These are phyloP conservation scores for Eupithecia vulgata DNA, from an alignment of 2,888 invertebrate species.

Conservation along the genomic window DNA sequence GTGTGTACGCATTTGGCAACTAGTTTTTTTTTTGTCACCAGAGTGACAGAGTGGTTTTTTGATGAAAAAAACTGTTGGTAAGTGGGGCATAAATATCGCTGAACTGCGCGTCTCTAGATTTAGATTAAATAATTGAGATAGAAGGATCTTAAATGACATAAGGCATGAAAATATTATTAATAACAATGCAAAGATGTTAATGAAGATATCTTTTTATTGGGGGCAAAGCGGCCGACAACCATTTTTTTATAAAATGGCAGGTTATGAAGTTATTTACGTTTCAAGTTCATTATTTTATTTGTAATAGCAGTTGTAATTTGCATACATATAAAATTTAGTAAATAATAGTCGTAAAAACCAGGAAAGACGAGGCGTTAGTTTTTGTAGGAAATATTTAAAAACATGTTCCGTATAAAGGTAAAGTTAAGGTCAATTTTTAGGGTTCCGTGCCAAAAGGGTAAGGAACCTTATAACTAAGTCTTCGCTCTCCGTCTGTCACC, in stretches of 20 bases:
- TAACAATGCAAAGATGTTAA: not conserved
- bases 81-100: not conserved
- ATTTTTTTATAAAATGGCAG: not conserved
- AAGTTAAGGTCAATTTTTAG: constrained; percentile 2
- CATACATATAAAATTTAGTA: not conserved
- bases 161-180: not conserved
- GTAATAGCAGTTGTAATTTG: not conserved
- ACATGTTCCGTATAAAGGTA: not conserved
- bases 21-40: not conserved
- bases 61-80: not conserved
- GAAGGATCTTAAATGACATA: not conserved
- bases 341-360: constrained; percentile 3
- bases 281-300: not conserved
- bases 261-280: not conserved
- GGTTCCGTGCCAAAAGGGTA: no score
- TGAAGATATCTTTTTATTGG: not conserved
- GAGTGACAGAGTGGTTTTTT: not conserved
- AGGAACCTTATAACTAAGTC: no score
- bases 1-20: not conserved
- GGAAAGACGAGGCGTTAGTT: not conserved
- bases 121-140: not conserved
- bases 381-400: not conserved
- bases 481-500: no score
- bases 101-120: not conserved
- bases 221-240: no score